Conservation (phyloP, 2,888 invertebrate species). For the Trichogramma dendrolimi region DNA sequence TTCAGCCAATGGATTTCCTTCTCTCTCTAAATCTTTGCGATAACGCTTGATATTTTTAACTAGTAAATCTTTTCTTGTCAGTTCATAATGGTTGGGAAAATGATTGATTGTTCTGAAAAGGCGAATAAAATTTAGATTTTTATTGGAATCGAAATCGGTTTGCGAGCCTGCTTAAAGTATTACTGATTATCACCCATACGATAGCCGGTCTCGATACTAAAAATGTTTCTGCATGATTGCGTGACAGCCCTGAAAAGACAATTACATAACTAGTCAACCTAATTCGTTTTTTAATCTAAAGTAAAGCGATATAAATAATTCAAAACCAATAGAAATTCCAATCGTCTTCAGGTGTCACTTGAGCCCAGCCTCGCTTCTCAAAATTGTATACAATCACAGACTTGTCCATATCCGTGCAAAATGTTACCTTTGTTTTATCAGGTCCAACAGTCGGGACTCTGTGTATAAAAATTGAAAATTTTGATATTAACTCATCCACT, state of each 20-base stretch:
- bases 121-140: conserved; percentile 3
- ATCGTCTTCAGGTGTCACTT: conserved; percentile 84
- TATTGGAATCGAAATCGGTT: background rate
- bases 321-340: conserved; percentile 90
- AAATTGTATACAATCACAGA: conserved; percentile 89
- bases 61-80: conserved; percentile 91
- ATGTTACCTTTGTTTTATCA: conserved; percentile 59
- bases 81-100: conserved; percentile 92
- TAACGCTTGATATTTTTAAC: conserved; percentile 95
- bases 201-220: conserved; percentile 88
- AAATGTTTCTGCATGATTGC: conserved; percentile 83
- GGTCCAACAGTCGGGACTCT: conserved; percentile 34
- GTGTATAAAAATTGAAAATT: background rate
- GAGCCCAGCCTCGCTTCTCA: conserved; percentile 85
- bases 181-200: conserved; percentile 89
- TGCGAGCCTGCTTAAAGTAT: conserved; percentile 30
- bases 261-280: background rate
- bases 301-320: conserved; percentile 2
- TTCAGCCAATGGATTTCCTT: conserved; percentile 81
- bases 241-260: conserved; percentile 69
- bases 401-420: conserved; percentile 88
- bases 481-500: background rate
- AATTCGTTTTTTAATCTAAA: background rate
- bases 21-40: conserved; percentile 85
- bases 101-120: conserved; percentile 79